phyloP scores from a whole-genome alignment of 2,888 invertebrate species.

The Orchesellides sinensis region DNA sequence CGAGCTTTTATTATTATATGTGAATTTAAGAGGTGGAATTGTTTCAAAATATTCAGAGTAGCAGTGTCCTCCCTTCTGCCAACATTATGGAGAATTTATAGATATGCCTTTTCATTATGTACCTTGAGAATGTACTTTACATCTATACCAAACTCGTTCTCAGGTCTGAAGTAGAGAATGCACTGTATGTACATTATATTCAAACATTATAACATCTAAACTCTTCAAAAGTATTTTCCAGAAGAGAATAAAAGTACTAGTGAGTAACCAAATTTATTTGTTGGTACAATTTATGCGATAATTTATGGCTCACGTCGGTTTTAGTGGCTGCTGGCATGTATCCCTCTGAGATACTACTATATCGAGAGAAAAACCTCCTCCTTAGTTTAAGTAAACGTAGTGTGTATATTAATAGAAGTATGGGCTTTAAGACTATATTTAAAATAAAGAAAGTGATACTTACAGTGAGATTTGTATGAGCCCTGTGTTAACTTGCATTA shows the following conservation, averaged over 20 bases:
- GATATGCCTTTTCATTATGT: conserved; percentile 6
- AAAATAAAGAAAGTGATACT: too few species aligned
- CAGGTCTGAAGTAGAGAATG: neutral
- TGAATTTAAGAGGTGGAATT: conserved; percentile 60
- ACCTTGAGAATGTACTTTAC: conserved; percentile 8
- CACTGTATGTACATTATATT: too few species aligned
- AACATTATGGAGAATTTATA: conserved; percentile 56
- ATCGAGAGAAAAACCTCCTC: neutral
- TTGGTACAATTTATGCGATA: conserved; percentile 70
- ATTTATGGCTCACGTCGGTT: conserved; percentile 70
- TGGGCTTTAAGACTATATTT: too few species aligned
- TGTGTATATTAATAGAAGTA: too few species aligned
- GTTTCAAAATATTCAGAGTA: conserved; percentile 59
- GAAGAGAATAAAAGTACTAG: conserved; percentile 51
- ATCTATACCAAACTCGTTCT: neutral
- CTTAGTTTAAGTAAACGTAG: too few species aligned
- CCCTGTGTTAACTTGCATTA: conserved; percentile 22
- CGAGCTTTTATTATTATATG: conserved; percentile 25
- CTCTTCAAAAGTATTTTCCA: conserved; percentile 66
- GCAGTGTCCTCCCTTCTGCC: conserved; percentile 55
- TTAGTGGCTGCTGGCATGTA: conserved; percentile 68
- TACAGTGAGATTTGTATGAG: neutral
- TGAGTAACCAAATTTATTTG: conserved; percentile 71
- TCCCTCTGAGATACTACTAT: conserved; percentile 61
- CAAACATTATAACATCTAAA: too few species aligned